A percentile compares a stretch with the other conserved stretches of the same genome.
Evolutionary conservation across 64 coral and sea anemone species (phyloP).

Genomic region (Montipora foliosa): DNA sequence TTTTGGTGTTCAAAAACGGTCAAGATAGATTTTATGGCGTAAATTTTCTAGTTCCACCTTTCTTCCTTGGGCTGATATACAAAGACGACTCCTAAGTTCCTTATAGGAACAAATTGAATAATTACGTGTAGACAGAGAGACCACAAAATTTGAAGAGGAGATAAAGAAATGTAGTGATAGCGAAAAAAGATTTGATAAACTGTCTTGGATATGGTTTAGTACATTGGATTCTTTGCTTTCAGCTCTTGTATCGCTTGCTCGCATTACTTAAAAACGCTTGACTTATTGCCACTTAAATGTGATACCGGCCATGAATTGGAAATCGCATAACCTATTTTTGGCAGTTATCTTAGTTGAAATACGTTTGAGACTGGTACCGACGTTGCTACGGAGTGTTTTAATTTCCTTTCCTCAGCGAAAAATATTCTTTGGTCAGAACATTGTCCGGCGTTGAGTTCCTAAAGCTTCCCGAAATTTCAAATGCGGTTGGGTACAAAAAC

Average conservation of each 20-base stretch:
- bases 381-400: not conserved
- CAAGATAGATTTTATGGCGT: not conserved
- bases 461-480: no score
- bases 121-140: no score
- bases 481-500: no score
- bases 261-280: not conserved
- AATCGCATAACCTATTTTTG: not conserved
- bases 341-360: not conserved
- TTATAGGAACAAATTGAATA: no score
- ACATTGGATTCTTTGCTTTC: not conserved
- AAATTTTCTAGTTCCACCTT: not conserved
- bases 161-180: no score
- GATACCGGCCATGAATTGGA: not conserved
- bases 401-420: not conserved
- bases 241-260: not conserved
- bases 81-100: no score
- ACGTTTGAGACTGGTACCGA: not conserved
- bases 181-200: no score
- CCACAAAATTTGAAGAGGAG: no score
- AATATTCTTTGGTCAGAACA: no score
- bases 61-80: no score
- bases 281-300: not conserved
- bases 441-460: no score
- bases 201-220: no score
- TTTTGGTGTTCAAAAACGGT: not conserved